These are phyloP conservation scores for Asarcornis scutulata DNA, from an alignment of 2,113 vertebrate species.

Conservation along the genomic window DNA sequence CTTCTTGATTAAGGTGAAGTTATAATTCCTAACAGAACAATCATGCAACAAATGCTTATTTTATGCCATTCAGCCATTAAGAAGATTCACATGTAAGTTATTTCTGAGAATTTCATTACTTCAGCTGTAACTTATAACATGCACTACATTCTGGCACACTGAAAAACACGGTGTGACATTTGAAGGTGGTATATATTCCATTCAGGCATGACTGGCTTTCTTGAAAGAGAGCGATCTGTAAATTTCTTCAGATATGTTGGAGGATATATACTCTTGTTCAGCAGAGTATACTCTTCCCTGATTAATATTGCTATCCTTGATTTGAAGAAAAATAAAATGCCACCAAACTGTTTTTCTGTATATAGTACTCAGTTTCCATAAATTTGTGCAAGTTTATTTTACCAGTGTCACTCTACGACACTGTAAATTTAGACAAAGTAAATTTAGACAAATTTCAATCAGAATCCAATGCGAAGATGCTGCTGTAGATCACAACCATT, in stretches of 20 bases:
- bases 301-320: background rate
- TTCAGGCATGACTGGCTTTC: background rate
- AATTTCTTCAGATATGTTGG: background rate
- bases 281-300: background rate
- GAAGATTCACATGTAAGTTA: background rate
- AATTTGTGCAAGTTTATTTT: background rate
- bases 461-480: background rate
- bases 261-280: background rate
- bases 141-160: background rate
- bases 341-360: background rate
- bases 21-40: background rate
- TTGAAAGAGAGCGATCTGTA: background rate
- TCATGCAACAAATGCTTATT: background rate
- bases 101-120: background rate
- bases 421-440: background rate
- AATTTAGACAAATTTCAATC: background rate
- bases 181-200: background rate
- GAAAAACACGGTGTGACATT: background rate
- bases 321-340: background rate
- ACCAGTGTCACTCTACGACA: background rate
- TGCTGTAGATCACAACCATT: background rate
- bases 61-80: background rate
- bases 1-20: background rate
- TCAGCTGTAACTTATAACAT: background rate
- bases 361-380: background rate